A percentile compares a stretch with the other conserved stretches of the same genome.
These are phyloP conservation scores for Pseudoatta argentina DNA, from an alignment of 1,140 invertebrate species.

Conservation along the genomic window DNA sequence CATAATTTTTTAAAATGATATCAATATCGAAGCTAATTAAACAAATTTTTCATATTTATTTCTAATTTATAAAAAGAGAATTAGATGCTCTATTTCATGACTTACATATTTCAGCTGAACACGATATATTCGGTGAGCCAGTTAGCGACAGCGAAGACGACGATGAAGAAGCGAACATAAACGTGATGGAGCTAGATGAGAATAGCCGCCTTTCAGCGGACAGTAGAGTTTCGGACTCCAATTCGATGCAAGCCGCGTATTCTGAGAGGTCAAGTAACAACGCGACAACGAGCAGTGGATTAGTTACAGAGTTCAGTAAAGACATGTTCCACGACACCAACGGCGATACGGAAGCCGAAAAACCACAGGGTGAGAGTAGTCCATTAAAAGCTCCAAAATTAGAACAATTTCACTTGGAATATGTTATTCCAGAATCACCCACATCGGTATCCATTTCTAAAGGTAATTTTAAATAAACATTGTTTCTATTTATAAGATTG, in stretches of 20 bases:
- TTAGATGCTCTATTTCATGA: background rate
- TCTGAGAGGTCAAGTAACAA: slow-evolving; percentile 82
- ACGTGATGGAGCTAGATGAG: slow-evolving; percentile 93
- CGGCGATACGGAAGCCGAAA: slow-evolving; percentile 70
- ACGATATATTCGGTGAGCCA: slow-evolving; percentile 95
- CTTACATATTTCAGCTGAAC: slow-evolving; percentile 87
- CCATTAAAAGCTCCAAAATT: slow-evolving; percentile 79
- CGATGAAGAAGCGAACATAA: slow-evolving; percentile 90
- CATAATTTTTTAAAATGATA: background rate
- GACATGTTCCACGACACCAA: slow-evolving; percentile 87
- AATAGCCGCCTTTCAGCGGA: slow-evolving; percentile 92
- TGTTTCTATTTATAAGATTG: background rate
- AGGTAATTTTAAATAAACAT: slow-evolving; percentile 52
- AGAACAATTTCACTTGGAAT: slow-evolving; percentile 82
- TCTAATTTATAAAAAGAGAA: background rate
- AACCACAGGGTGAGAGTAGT: slow-evolving; percentile 46
- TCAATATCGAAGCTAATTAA: background rate
- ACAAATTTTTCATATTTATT: background rate
- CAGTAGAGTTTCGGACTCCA: slow-evolving; percentile 92
- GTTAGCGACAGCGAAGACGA: slow-evolving; percentile 93
- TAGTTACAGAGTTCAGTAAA: slow-evolving; percentile 87
- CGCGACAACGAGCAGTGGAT: slow-evolving; percentile 76
- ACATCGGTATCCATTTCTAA: slow-evolving; percentile 69
- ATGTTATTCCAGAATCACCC: slow-evolving; percentile 80
- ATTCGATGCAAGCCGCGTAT: slow-evolving; percentile 88